Base-by-base conservation (phyloP, 2,888 invertebrate genomes). In the Pandemis heparana region DNA sequence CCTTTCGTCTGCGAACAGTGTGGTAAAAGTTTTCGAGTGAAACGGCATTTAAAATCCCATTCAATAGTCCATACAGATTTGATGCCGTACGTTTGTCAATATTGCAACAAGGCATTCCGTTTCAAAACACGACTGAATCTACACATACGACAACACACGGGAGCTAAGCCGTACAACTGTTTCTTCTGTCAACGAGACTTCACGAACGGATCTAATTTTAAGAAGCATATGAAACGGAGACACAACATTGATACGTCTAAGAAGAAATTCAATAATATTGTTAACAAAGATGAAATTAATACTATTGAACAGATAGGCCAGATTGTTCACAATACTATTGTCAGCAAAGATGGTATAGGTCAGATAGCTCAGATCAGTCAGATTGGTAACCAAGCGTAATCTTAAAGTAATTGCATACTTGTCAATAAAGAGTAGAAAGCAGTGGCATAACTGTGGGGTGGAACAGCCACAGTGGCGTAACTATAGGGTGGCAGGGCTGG, bases 1-100 rank as follows among this genome's bases (percentile, higher is more conserved):
- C 94, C 94, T 0, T 94, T 93, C 81, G 90, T 94, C 0, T 94
- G 94, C 62, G 94, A 94, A 70, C 92, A 92, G 41, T 94, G 94
- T 2, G 94, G 93, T 0, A 94, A 92, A 76, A 92, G 92, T 60
- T 94, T 94, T 65, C 76, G 93, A 43, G 92, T 89, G 0, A 94
- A 94, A 86, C 83, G 94, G 1, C 90, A 93, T 51, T 81, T 94
- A n/a, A 93, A 93, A 81, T 92, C 92, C 0, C 94, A 94, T 78
- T 93, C 94, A 0, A 94, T 94, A 8, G 86, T 93, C 0, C 94
- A 94, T 63, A 94, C 94, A 0, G 94, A 94, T 73, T 79, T 92
- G 61, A 91, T 90, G 87, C 94, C 94, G 0, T 94, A 88, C 14
- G 78, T 85, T 0, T 94, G 94, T 83, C 84, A 90, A 56, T 91